A percentile compares a stretch with the other conserved stretches of the same genome.
Conservation (phyloP, 2,888 invertebrate species). For the Vanessa cardui region DNA sequence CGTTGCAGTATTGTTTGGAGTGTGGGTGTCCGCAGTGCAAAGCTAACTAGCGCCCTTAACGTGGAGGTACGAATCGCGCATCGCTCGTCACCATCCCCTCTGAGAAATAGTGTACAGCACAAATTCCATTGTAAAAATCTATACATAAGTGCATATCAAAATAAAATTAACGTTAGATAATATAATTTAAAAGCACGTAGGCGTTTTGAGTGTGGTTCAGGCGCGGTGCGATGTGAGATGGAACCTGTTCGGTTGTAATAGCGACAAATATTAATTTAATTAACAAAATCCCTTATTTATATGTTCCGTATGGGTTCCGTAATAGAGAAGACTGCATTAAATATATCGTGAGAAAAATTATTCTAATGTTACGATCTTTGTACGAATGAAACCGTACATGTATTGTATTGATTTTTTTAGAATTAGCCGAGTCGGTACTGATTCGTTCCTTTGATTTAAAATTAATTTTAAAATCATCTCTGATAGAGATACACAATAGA, state of each 20-base stretch:
- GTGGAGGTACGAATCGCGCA: conserved; percentile 32
- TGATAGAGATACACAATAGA: conserved; percentile 16
- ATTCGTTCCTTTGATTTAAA: conserved; percentile 16
- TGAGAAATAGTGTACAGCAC: conserved; percentile 72
- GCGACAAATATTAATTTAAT: conserved; percentile 21
- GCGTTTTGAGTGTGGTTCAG: conserved; percentile 36
- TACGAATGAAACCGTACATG: conserved; percentile 19
- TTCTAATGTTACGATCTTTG: conserved; percentile 29
- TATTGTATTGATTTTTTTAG: conserved; percentile 20
- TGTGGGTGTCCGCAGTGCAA: conserved; percentile 60
- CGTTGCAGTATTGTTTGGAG: conserved; percentile 47
- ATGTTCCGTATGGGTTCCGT: conserved; percentile 32
- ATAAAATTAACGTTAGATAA: conserved; percentile 73
- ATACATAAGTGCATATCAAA: conserved; percentile 80
- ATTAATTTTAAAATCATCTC: conserved; percentile 8
- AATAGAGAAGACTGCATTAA: conserved; percentile 43
- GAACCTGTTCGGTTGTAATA: conserved; percentile 22
- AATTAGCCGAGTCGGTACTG: conserved; percentile 6
- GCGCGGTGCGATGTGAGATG: conserved; percentile 15
- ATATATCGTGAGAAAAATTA: conserved; percentile 36
- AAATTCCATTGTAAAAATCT: conserved; percentile 75
- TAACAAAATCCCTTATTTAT: conserved; percentile 26
- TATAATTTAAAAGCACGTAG: conserved; percentile 65
- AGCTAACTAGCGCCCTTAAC: conserved; percentile 46
- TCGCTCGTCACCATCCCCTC: conserved; percentile 33